Conservation (phyloP, 1,140 invertebrate genomes). For the Drosophila ambigua region DNA sequence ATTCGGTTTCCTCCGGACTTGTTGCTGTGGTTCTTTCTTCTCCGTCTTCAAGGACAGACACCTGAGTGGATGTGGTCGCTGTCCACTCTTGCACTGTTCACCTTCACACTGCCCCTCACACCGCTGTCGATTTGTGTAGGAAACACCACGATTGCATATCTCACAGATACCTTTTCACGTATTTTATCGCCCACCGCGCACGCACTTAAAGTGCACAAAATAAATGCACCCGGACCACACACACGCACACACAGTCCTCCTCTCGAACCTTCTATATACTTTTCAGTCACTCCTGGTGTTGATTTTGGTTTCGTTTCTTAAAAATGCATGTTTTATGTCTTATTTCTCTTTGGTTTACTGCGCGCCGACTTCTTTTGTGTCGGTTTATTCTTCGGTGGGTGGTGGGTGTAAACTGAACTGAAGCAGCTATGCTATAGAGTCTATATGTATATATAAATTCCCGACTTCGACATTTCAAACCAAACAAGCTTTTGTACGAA, state of each 20-base stretch:
- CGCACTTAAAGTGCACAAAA: slow-evolving; percentile 23
- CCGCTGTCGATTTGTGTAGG: neutral
- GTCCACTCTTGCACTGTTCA: slow-evolving; percentile 6
- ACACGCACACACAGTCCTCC: no score
- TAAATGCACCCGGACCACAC: no score
- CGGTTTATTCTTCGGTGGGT: neutral
- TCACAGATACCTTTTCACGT: slow-evolving; percentile 28
- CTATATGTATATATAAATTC: no score
- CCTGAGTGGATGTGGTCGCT: slow-evolving; percentile 8
- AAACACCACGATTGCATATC: slow-evolving; percentile 43
- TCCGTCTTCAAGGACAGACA: no score
- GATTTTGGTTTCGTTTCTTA: no score
- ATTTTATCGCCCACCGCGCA: neutral
- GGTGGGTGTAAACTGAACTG: no score
- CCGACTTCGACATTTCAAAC: no score
- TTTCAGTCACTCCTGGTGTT: no score
- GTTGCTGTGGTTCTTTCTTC: slow-evolving; percentile 43
- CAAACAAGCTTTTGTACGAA: no score
- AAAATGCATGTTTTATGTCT: neutral
- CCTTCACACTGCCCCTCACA: slow-evolving; percentile 24
- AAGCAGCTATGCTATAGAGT: no score
- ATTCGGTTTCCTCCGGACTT: slow-evolving; percentile 44
- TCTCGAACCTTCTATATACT: no score
- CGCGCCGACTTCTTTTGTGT: neutral
- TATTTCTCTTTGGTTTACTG: no score